Conservation (phyloP, 2,888 invertebrate genomes). For the Coleophora flavipennella region DNA sequence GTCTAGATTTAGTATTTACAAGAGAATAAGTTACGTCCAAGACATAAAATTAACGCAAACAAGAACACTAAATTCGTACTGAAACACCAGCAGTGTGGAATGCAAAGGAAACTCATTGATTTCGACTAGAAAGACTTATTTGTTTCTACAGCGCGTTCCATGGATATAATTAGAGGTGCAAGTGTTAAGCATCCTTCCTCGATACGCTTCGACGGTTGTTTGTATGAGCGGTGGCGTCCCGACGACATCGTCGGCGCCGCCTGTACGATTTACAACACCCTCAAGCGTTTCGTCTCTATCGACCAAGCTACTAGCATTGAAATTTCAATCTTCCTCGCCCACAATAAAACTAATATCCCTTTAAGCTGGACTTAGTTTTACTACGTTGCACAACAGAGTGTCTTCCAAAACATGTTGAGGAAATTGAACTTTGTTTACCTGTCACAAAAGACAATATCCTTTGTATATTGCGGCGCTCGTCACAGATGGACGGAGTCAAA, state of each 20-base stretch:
- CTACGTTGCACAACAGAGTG: conserved; percentile 12
- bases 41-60: not conserved
- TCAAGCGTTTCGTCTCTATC: conserved; percentile 29
- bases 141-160: conserved; percentile 50
- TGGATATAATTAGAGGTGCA: conserved; percentile 65
- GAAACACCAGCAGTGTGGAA: conserved; percentile 3
- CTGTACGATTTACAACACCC: conserved; percentile 47
- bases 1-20: too few species aligned
- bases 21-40: too few species aligned
- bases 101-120: conserved; percentile 19
- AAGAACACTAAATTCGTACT: too few species aligned
- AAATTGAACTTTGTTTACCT: conserved; percentile 66
- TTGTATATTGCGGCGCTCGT: conserved; percentile 42
- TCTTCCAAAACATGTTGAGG: conserved; percentile 47
- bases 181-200: conserved; percentile 67
- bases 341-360: conserved; percentile 20
- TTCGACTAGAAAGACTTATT: conserved; percentile 39
- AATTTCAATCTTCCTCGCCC: conserved; percentile 18
- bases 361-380: not conserved
- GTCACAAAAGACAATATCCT: conserved; percentile 59
- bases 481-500: conserved; percentile 52
- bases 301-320: conserved; percentile 12
- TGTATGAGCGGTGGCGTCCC: conserved; percentile 52
- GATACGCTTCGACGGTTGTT: conserved; percentile 57
- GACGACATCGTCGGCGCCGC: conserved; percentile 66